These are phyloP conservation scores for Hypselothyrea guttata DNA, from an alignment of 2,888 invertebrate genomes.

Conservation along the genomic window DNA sequence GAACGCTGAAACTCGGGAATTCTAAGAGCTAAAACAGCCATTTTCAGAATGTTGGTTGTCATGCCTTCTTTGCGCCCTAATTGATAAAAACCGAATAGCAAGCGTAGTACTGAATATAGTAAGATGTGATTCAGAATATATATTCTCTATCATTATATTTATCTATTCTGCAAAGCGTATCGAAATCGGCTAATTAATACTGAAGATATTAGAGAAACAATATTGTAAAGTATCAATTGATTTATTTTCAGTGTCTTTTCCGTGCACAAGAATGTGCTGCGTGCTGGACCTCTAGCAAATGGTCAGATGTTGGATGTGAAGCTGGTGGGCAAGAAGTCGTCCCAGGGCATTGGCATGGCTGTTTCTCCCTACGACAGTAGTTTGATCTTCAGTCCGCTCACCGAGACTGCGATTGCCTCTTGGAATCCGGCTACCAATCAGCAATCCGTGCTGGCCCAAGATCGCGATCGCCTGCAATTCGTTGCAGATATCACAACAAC, in stretches of 20 bases:
- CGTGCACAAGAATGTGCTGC: constrained; percentile 88
- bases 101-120: no score
- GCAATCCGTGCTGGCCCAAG: constrained; percentile 89
- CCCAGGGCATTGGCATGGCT: constrained; percentile 90
- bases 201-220: no score
- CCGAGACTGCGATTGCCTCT: constrained; percentile 90
- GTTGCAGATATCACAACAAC: constrained; percentile 89
- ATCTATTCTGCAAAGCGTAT: no score
- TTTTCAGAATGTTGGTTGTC: no score
- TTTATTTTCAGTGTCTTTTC: constrained; percentile 86
- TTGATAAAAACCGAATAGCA: no score
- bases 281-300: constrained; percentile 88
- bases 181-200: no score
- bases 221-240: no score
- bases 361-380: constrained; percentile 89
- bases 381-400: constrained; percentile 89
- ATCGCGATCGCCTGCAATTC: constrained; percentile 89
- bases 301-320: constrained; percentile 89
- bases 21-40: no score
- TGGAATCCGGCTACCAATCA: constrained; percentile 89
- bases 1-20: no score
- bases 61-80: no score
- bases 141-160: no score
- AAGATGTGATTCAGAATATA: no score
- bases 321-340: constrained; percentile 91